Evolutionary conservation across 2,113 vertebrate species (phyloP), one percentile per base, ranked within the genome.

Genomic region (Ameiurus melas): DNA sequence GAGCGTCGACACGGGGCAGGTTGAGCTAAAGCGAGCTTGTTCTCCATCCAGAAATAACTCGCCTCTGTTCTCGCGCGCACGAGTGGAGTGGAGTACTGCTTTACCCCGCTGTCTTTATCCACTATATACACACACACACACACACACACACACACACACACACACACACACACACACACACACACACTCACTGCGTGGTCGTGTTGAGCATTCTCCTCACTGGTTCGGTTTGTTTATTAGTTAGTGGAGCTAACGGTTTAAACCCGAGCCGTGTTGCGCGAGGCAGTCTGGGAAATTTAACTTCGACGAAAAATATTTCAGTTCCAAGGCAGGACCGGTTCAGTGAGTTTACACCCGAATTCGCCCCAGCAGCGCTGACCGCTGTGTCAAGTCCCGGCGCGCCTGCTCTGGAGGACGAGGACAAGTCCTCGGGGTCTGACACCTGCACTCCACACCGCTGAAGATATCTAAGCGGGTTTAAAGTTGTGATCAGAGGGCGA

Each of bases 1-100:
- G 0, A 13, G 12, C n/a, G 1, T 13, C 17, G 30, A 16, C 30
- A 39, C 51, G 33, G 33, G n/a, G 5, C 39, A 20, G 73, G 55
- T 60, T 60, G 3, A 36, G 75, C 60, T 81, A 70, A 39, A 82
- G 20, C 8, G 55, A 70, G 60, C 77, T 81, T 60, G 68, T 85
- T 82, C 58, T 81, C 27, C 87, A 73, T 68, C 22, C 70, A 68
- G 33, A 77, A 85, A 86, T 27, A 83, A 90, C 57, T 85, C 71
- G 78, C 36, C 30, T 33, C 43, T 55, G 62, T 25, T 89, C 27
- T 84, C 70, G 60, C 14, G 82, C 5, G 13, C 43, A 20, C 9
- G 14, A 57, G 85, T 43, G 43, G 9, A 53, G 39, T 22, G 58
- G 64, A 60, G 12, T 78, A 25, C 10, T 25, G 2, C 22, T 25